Base-by-base conservation (phyloP, 2,797 vertebrate species). In the Falco biarmicus region DNA sequence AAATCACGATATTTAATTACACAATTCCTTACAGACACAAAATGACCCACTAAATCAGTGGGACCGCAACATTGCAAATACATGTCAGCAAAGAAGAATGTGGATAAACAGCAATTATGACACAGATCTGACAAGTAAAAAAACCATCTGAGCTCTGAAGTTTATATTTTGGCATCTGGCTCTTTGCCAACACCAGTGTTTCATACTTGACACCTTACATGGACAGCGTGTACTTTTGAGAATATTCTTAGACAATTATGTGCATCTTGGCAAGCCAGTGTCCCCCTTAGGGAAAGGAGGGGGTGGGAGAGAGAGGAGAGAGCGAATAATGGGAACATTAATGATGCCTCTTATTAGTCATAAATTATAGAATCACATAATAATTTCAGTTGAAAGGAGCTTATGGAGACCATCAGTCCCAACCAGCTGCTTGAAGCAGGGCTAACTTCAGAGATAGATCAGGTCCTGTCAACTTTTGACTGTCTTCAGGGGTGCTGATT, bases 81-180 rank as follows among this genome's bases (percentile, higher is more conserved):
- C 37, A 69, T 91, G 90, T 97, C 94, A 96, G 69, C 89, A 81
- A 92, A 91, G 86, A 96, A 96, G 96, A 97, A 97, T 96, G 94
- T 96, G 94, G 84, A 93, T 89, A 96, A 96, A 97, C 90, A 96
- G 92, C 89, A 93, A 83, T 97, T 87, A 92, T 85, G 82, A 95
- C 94, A 95, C 57, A 91, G 74, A 93, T 95, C 77, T 87, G 88
- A 96, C 85, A 92, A 92, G 64, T 89, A 56, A 94, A 97, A 96
- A 92, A 77, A 83, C 79, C 92, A 95, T 75, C 90, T 92, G 89
- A 92, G 59, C 70, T 78, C 57, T 78, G 21, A 91, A 95, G 88
- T 89, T 79, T 83, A 22, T 94, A 85, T 96, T 97, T 96, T 97
- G 93, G 82, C 79, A 97, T n/a, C 76, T 91, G 71, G 84, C 60